Evolutionary conservation across 2,797 vertebrate species (phyloP).

Genomic region (Anabacerthia variegaticeps): DNA sequence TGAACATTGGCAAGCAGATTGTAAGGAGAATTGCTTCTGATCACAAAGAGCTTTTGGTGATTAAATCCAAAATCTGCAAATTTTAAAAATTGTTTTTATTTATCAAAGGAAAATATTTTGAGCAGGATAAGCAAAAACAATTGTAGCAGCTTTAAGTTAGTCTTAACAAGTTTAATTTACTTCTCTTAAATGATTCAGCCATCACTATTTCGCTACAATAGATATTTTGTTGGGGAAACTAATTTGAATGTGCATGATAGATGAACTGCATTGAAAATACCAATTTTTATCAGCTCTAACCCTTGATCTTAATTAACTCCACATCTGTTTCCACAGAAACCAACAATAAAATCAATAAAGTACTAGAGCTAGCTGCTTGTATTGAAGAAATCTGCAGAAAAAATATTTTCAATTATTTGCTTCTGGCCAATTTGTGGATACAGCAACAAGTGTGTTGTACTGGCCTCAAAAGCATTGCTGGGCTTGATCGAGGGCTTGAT

Average conservation of each 20-base stretch:
- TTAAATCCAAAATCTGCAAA: background rate
- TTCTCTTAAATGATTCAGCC: constrained; percentile 58
- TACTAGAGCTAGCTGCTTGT: constrained; percentile 7
- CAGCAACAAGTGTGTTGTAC: background rate
- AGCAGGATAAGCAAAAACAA: constrained; percentile 32
- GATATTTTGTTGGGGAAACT: constrained; percentile 62
- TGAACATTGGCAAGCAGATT: background rate
- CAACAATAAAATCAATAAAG: constrained; percentile 67
- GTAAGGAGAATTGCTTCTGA: background rate
- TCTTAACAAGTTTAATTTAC: constrained; percentile 61
- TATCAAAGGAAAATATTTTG: constrained; percentile 51
- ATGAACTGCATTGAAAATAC: constrained; percentile 68
- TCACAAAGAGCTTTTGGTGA: background rate
- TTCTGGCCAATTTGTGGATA: background rate
- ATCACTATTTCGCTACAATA: constrained; percentile 34
- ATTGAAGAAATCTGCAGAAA: constrained; percentile 13
- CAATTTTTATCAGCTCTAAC: constrained; percentile 70
- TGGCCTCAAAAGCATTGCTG: background rate
- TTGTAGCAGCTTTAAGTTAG: constrained; percentile 45
- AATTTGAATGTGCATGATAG: constrained; percentile 73
- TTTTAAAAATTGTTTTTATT: constrained; percentile 25
- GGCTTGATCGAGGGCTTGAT: background rate
- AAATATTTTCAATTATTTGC: background rate
- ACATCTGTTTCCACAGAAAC: constrained; percentile 73
- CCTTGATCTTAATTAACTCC: constrained; percentile 76